Base-by-base conservation (phyloP, 1,140 invertebrate species). In the Neuroterus valhalla region DNA sequence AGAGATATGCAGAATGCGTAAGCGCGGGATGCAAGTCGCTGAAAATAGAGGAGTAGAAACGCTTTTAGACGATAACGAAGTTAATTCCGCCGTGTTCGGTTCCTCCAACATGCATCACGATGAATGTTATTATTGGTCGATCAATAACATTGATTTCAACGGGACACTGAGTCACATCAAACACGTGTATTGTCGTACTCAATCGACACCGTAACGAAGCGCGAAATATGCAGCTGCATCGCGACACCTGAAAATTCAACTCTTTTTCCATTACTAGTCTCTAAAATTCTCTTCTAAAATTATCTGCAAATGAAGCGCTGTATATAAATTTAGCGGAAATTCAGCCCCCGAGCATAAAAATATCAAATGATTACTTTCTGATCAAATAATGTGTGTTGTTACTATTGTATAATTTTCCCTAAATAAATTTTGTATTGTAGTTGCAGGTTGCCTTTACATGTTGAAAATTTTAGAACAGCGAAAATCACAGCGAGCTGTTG, bases 91-190 rank as follows among this genome's bases (percentile, higher is more conserved):
- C 55, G 21, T 38, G 55, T 15, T 26, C 31, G 23, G 55, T 62
- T 14, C 55, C 55, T 62, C 15, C 23, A 62, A 62, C 55, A 14
- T 62, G 55, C 55, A 23, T 23, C 12, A 31, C 55, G 23, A 38
- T 62, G 55, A 62, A 62, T 62, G 55, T 55, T 55, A 11, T 62
- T 62, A 62, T 62, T 62, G 26, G 6, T 15, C 55, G 55, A 62
- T 62, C 55, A 62, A 62, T 62, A 62, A 62, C 31, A 62, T 23
- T 62, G 55, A 62, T 62, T 62, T 62, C 55, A 62, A n/a, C 55
- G 12, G 14, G 55, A 62, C 26, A 62, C 21, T 31, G 23, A 31
- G 55, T 62, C 55, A 62, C 55, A 62, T 62, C 55, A 62, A 62
- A 26, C 21, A 23, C 31, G 26, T 62, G 23, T 26, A 31, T n/a